Conservation (phyloP, 2,888 invertebrate species). For the Rhagium mordax region DNA sequence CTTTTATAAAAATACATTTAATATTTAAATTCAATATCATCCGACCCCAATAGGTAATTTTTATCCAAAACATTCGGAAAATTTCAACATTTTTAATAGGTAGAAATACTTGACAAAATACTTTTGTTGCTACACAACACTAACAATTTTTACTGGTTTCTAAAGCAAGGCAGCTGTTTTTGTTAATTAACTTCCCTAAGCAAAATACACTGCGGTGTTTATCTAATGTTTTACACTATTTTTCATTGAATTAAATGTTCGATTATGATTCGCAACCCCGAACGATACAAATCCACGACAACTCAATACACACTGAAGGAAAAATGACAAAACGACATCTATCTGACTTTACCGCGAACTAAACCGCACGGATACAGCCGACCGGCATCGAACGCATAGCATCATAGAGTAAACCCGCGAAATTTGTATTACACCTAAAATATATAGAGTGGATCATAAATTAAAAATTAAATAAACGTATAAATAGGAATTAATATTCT, state of each 20-base stretch:
- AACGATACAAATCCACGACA: constrained; percentile 39
- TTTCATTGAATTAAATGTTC: constrained; percentile 42
- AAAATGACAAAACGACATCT: constrained; percentile 45
- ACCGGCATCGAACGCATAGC: not conserved
- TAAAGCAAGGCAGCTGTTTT: constrained; percentile 14
- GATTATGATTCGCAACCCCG: constrained; percentile 31
- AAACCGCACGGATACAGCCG: not conserved
- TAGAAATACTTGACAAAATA: constrained; percentile 38
- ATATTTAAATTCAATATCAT: constrained; percentile 11
- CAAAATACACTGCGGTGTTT: constrained; percentile 22
- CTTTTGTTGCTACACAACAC: constrained; percentile 37
- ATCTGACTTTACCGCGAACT: constrained; percentile 6
- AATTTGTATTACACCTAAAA: constrained; percentile 22
- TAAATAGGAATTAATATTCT: too few relatives aligned
- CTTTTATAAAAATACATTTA: constrained; percentile 47
- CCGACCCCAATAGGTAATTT: not conserved
- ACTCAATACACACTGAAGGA: constrained; percentile 47
- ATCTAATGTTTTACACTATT: constrained; percentile 38
- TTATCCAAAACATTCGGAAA: constrained; percentile 25
- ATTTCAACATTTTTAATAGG: constrained; percentile 27
- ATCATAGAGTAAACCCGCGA: not conserved
- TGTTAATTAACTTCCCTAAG: not conserved
- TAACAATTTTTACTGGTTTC: constrained; percentile 16
- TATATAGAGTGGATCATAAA: too few relatives aligned
- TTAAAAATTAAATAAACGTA: too few relatives aligned